These are phyloP conservation scores for Trochalopteron elliotii DNA, from an alignment of 2,113 vertebrate genomes.

Conservation along the genomic window DNA sequence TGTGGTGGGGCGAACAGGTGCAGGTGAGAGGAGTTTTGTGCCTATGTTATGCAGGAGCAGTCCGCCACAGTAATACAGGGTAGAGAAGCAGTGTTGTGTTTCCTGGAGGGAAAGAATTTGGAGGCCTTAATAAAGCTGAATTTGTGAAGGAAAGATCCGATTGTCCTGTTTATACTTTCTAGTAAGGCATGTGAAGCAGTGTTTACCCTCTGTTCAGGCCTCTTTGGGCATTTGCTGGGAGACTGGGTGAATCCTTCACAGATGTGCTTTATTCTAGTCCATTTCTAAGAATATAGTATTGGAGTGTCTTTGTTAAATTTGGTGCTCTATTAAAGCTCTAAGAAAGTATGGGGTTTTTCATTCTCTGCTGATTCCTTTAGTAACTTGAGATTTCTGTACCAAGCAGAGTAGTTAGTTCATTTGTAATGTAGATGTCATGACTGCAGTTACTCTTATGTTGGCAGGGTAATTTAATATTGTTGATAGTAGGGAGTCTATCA, in stretches of 20 bases:
- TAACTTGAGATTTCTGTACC: neutral
- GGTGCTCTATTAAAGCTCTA: neutral
- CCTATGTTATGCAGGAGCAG: neutral
- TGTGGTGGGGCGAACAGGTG: accelerated
- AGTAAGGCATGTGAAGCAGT: neutral
- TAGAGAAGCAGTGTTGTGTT: neutral
- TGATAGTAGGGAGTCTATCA: neutral
- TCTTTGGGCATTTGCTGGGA: neutral
- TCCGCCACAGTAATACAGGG: neutral
- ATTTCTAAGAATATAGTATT: neutral
- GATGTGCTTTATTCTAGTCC: accelerated
- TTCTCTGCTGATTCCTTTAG: neutral
- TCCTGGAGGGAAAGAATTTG: neutral
- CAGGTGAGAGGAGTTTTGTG: neutral
- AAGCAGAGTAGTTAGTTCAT: neutral
- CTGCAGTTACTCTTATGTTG: neutral
- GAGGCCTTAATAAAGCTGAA: neutral
- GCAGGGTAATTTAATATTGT: neutral
- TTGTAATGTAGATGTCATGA: neutral
- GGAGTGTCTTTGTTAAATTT: neutral
- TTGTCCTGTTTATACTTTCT: neutral
- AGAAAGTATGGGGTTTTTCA: neutral
- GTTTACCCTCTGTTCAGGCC: neutral
- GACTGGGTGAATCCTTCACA: neutral
- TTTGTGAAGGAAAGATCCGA: neutral